These are phyloP conservation scores for Oligia strigilis DNA, from an alignment of 2,888 invertebrate species.

Conservation along the genomic window DNA sequence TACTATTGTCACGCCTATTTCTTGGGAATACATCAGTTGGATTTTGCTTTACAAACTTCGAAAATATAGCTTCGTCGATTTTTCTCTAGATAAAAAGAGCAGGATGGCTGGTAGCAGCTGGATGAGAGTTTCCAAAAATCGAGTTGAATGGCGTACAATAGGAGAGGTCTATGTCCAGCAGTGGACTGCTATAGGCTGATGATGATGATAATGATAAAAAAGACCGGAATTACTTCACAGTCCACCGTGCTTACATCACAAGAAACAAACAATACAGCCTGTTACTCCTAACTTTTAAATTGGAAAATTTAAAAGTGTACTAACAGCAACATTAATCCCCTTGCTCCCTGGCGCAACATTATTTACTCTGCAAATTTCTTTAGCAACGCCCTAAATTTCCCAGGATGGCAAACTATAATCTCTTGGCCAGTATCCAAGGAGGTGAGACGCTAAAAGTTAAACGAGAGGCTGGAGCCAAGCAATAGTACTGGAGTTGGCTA, in stretches of 20 bases:
- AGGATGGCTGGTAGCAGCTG: neutral
- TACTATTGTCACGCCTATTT: neutral
- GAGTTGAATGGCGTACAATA: neutral
- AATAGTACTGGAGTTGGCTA: conserved; percentile 36
- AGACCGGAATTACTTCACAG: too few species aligned
- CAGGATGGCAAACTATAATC: conserved; percentile 64
- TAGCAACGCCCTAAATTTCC: conserved; percentile 56
- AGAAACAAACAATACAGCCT: conserved; percentile 15
- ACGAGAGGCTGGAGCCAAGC: conserved; percentile 45
- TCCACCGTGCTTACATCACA: neutral
- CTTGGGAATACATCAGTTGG: neutral
- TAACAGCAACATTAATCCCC: conserved; percentile 53
- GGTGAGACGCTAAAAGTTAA: conserved; percentile 64
- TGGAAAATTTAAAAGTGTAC: conserved; percentile 57
- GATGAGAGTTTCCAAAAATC: neutral
- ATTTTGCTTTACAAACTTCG: neutral
- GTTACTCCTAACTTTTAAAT: conserved; percentile 56
- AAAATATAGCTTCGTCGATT: neutral
- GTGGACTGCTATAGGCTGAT: neutral
- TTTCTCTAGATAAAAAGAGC: neutral
- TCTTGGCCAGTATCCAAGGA: conserved; percentile 62
- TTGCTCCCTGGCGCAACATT: conserved; percentile 49
- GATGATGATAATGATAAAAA: neutral
- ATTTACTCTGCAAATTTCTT: conserved; percentile 63
- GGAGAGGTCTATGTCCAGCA: neutral